These are phyloP conservation scores for Sinosuthora webbiana DNA, from an alignment of 2,113 vertebrate species.

Conservation along the genomic window DNA sequence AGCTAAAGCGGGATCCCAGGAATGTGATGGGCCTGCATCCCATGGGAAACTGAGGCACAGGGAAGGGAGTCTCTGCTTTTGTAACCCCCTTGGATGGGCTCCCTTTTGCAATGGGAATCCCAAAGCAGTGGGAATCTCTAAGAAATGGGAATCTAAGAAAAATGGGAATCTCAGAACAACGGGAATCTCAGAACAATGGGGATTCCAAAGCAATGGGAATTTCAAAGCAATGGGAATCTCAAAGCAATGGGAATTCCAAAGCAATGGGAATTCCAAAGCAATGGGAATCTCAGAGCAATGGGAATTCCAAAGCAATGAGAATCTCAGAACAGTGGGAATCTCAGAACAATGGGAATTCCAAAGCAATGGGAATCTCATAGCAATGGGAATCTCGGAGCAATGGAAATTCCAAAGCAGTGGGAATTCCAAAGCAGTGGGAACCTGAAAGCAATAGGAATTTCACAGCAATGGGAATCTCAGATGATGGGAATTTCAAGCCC, in stretches of 20 bases:
- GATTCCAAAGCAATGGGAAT: rapidly evolving
- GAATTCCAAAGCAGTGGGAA: background rate
- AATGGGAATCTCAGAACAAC: rapidly evolving
- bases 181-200: background rate
- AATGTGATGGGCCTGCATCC: background rate
- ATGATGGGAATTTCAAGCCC: background rate
- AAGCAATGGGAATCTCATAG: rapidly evolving
- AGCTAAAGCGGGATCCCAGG: rapidly evolving
- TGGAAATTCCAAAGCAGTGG: background rate
- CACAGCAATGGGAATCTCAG: rapidly evolving
- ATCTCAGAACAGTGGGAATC: rapidly evolving
- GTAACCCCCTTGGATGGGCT: no score
- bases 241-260: rapidly evolving
- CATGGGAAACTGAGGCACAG: background rate
- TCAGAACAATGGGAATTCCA: background rate
- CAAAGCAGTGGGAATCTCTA: rapidly evolving
- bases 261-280: background rate
- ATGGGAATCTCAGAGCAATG: rapidly evolving
- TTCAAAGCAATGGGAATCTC: rapidly evolving
- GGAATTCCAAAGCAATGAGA: background rate
- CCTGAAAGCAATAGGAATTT: rapidly evolving
- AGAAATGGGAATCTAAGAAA: background rate
- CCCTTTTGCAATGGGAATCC: background rate
- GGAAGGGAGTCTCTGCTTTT: background rate
- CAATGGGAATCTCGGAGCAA: background rate